A percentile compares a stretch with the other conserved stretches of the same genome.
Evolutionary conservation across 2,113 vertebrate genomes (phyloP).

Genomic region (Vimba vimba): DNA sequence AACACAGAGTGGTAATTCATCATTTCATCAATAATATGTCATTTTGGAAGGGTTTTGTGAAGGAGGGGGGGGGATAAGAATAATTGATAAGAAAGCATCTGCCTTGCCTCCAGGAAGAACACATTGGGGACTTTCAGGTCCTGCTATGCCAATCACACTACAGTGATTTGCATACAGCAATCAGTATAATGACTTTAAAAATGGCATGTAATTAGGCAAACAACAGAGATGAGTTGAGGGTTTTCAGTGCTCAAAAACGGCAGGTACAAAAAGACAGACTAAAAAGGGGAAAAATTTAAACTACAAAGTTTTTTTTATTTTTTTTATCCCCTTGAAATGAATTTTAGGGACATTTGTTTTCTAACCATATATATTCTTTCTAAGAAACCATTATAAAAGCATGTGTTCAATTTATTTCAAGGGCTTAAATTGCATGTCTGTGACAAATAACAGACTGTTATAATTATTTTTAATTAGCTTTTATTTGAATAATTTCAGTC

Average conservation of each 20-base stretch:
- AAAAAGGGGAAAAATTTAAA: too few relatives aligned
- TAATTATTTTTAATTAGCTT: not conserved
- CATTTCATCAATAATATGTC: not conserved
- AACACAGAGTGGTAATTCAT: conserved; percentile 72
- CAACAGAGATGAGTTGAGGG: not conserved
- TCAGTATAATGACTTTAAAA: conserved; percentile 14
- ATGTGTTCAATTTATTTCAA: too few relatives aligned
- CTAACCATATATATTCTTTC: too few relatives aligned
- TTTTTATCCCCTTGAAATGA: too few relatives aligned
- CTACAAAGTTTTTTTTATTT: too few relatives aligned
- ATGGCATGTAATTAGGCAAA: not conserved
- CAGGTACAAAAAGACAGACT: not conserved
- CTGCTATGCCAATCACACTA: not conserved
- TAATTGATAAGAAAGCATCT: not conserved
- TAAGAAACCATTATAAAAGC: too few relatives aligned
- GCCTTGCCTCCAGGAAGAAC: not conserved
- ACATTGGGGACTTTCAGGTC: not conserved
- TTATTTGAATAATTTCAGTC: not conserved
- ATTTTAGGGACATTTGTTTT: too few relatives aligned
- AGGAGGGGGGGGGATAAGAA: not conserved
- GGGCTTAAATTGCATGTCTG: too few relatives aligned
- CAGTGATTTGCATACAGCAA: conserved; percentile 14
- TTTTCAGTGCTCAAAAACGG: not conserved
- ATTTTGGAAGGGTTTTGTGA: not conserved
- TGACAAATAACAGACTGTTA: too few relatives aligned